A percentile compares a stretch with the other conserved stretches of the same genome.
Conservation (phyloP, 2,888 invertebrate genomes). For the Lordiphosa fenestrarum region DNA sequence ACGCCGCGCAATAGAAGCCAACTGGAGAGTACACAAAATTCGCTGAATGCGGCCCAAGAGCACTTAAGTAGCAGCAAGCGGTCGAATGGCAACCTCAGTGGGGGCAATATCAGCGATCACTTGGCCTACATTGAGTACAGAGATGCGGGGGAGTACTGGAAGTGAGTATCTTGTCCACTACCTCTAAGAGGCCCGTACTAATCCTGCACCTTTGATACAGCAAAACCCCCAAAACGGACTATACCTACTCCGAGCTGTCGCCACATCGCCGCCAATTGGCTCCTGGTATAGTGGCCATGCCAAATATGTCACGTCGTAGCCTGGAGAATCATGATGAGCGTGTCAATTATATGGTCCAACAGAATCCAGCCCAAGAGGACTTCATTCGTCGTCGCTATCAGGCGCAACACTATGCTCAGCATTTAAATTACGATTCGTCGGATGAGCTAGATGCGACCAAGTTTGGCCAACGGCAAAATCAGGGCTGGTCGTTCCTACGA, state of each 20-base stretch:
- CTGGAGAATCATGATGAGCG: conserved; percentile 83
- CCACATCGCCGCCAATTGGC: conserved; percentile 89
- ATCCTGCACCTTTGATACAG: conserved; percentile 80
- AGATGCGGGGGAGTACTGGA: conserved; percentile 91
- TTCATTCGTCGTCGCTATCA: conserved; percentile 78
- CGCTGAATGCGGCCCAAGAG: conserved; percentile 71
- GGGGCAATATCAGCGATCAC: conserved; percentile 78
- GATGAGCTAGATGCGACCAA: conserved; percentile 77
- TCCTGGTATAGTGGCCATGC: conserved; percentile 90
- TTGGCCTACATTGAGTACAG: conserved; percentile 88
- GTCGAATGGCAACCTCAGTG: conserved; percentile 41
- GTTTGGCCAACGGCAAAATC: conserved; percentile 52
- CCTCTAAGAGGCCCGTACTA: neutral
- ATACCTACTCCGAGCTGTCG: conserved; percentile 92
- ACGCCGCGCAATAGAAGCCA: conserved; percentile 67
- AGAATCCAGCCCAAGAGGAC: conserved; percentile 76
- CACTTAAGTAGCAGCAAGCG: conserved; percentile 35
- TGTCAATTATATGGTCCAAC: conserved; percentile 78
- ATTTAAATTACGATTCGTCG: conserved; percentile 77
- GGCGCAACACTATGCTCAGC: conserved; percentile 43
- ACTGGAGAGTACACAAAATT: conserved; percentile 75
- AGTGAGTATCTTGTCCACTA: conserved; percentile 83
- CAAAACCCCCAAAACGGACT: conserved; percentile 94
- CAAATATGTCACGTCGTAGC: conserved; percentile 92
- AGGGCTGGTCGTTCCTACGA: conserved; percentile 69